Evolutionary conservation across 2,797 vertebrate genomes (phyloP).

Genomic region (Percopsis omiscomaycus): DNA sequence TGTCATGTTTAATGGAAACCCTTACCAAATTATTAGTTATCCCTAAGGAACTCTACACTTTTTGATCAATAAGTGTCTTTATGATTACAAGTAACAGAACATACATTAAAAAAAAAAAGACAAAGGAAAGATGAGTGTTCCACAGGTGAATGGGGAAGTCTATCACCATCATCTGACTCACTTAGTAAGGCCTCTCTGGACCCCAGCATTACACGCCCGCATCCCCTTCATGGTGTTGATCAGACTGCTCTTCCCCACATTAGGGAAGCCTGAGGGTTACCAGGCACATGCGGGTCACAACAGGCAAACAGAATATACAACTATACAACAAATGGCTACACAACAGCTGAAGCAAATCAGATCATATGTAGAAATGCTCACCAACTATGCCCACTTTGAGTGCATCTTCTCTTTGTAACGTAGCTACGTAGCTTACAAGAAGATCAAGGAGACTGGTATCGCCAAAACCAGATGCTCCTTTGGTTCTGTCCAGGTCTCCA

Average conservation of each 20-base stretch:
- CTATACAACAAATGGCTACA: too few relatives aligned
- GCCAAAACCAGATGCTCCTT: conserved; percentile 76
- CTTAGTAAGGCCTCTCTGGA: conserved; percentile 89
- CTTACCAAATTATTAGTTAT: too few relatives aligned
- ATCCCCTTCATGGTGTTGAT: conserved; percentile 90
- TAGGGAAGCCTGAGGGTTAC: conserved; percentile 85
- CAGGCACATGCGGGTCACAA: neutral
- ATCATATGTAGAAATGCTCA: conserved; percentile 59
- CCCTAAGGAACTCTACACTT: too few relatives aligned
- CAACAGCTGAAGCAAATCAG: too few relatives aligned
- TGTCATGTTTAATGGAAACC: too few relatives aligned
- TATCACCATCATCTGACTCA: conserved; percentile 61
- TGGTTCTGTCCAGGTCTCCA: conserved; percentile 66
- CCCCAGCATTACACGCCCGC: conserved; percentile 81
- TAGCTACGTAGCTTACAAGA: conserved; percentile 68
- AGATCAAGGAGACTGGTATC: conserved; percentile 76
- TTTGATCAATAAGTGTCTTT: too few relatives aligned
- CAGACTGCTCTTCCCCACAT: conserved; percentile 95
- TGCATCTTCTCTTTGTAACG: conserved; percentile 45
- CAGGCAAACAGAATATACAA: too few relatives aligned
- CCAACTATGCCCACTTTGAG: conserved; percentile 89
- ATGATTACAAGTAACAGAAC: too few relatives aligned
- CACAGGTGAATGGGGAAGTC: neutral
- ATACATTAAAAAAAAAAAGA: too few relatives aligned
- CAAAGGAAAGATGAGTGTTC: neutral